phyloP scores from a whole-genome alignment of 2,113 vertebrate genomes.

The Arvicanthis niloticus region DNA sequence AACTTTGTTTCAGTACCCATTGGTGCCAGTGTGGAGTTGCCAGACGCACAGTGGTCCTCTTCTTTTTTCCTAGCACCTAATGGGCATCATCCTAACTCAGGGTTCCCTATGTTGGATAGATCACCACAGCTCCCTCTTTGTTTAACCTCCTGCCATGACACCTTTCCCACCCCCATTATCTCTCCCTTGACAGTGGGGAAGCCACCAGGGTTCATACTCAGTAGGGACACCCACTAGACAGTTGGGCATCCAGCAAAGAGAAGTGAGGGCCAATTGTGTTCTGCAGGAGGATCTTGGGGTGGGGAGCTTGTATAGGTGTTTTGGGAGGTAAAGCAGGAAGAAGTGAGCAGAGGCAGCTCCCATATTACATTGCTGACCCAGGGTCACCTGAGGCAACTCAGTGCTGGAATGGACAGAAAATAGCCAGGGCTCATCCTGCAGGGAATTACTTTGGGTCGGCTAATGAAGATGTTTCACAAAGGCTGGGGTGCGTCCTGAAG shows the following conservation, averaged over 20 bases:
- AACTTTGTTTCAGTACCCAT: not conserved
- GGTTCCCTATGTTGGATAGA: no score
- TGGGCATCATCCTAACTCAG: not conserved
- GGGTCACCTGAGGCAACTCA: not conserved
- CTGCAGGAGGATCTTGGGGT: accelerated
- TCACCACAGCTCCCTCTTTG: not conserved
- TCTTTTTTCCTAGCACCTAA: not conserved
- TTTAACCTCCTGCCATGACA: not conserved
- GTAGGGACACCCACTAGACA: not conserved
- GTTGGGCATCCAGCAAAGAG: not conserved
- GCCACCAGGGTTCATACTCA: not conserved
- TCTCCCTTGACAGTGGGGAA: not conserved
- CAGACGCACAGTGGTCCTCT: not conserved
- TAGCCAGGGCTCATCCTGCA: not conserved
- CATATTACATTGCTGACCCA: not conserved
- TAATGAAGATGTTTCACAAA: no score
- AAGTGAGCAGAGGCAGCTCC: not conserved
- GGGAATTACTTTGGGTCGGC: not conserved
- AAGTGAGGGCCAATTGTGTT: not conserved
- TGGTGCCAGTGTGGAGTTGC: not conserved
- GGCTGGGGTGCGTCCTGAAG: not conserved
- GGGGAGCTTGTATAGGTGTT: accelerated
- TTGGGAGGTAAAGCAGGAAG: not conserved
- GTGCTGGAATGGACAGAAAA: not conserved
- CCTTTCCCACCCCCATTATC: not conserved